Evolutionary conservation across 2,113 vertebrate genomes (phyloP), one percentile per base, ranked within the genome.

Genomic region (Prinia subflava): DNA sequence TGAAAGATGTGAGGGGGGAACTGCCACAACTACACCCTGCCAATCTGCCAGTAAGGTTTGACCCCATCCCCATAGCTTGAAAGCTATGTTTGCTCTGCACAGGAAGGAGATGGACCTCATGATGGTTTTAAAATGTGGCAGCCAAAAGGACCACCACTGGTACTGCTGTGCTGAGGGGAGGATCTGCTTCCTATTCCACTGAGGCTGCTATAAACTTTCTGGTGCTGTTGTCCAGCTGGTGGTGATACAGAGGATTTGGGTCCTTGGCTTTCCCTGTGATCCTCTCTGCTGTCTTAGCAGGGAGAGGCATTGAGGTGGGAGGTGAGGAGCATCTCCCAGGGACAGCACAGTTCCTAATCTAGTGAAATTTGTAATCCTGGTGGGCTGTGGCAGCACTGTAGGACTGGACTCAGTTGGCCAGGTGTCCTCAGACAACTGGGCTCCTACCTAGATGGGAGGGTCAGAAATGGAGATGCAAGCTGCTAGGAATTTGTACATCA

Each of bases 121-220:
- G 19, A 41, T 67, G 55, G 9, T 65, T 71, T 71, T 75, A 68
- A 94, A 76, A 20, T 57, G 33, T 76, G 75, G 28, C 0, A 11
- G 37, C 37, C 12, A 0, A 84, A 81, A 88, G 47, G 60, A 60
- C 39, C 42, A 39, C 31, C 22, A 16, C 56, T 31, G 52, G 35
- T 52, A 28, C 18, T 70, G 68, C 82, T 94, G 42, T 89, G 60
- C 28, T 39, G 67, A 46, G 62, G 9, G 16, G 37, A 71, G 44
- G 25, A 13, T 55, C 25, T 39, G 30, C 55, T 85, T 67, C 42
- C 8, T 88, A 1, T 56, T 83, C 52, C 80, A 16, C 30, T 42
- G 70, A 79, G 35, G 44, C 67, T 82, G 31, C 41, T 79, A 28
- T 62, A 95, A 96, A 91, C 76, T 90, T 96, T 83, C 49, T 60